Percentiles rank a stretch among this genome's conserved stretches.
Conservation (phyloP, 2,888 invertebrate genomes). For the Trachelus iudaicus region DNA sequence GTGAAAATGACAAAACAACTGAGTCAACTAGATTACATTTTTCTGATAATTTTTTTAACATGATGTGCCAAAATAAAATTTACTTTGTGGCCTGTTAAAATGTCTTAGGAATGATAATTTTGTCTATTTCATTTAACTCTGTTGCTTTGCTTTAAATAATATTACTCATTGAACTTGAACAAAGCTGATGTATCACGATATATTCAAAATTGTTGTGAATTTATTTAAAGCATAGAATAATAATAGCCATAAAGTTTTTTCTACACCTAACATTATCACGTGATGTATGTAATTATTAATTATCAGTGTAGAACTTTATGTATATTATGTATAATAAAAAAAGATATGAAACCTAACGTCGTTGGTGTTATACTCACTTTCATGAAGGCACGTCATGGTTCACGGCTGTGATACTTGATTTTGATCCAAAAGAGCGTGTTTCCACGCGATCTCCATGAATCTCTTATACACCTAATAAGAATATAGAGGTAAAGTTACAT, state of each 20-base stretch:
- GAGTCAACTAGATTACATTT: too few relatives aligned
- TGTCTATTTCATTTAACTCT: neutral
- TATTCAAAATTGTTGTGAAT: neutral
- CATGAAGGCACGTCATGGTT: conserved; percentile 47
- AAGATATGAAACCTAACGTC: neutral
- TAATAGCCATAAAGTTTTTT: neutral
- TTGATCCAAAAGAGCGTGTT: conserved; percentile 51
- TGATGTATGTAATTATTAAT: neutral
- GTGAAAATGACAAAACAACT: too few relatives aligned
- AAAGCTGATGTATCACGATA: neutral
- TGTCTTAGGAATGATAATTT: neutral
- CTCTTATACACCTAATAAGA: conserved; percentile 56
- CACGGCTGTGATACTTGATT: conserved; percentile 47
- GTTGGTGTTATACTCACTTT: conserved; percentile 37
- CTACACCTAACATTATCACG: neutral
- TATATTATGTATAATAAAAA: conserved; percentile 6
- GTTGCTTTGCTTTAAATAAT: neutral
- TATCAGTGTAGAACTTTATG: conserved; percentile 10
- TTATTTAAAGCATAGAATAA: neutral
- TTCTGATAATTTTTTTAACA: too few relatives aligned
- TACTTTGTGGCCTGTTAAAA: neutral
- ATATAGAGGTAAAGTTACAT: conserved; percentile 34
- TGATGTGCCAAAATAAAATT: too few relatives aligned
- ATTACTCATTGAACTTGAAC: too few relatives aligned
- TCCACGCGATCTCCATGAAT: conserved; percentile 47